Evolutionary conservation across 2,888 invertebrate species (phyloP), one percentile per base, ranked within the genome.

Genomic region (Ophion ventricosus): DNA sequence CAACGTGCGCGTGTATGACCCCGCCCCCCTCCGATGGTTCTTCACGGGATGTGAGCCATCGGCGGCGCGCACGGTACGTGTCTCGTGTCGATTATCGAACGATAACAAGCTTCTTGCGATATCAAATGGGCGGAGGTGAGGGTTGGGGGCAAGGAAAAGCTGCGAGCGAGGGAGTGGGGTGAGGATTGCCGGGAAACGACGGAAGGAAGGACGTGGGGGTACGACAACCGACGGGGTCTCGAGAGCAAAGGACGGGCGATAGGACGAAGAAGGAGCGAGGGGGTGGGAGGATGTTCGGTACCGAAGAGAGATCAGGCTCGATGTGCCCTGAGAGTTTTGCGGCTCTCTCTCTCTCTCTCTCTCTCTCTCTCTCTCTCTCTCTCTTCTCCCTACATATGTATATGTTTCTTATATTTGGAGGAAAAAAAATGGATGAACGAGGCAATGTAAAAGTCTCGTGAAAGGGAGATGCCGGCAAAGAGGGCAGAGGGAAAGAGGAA

Each of bases 71-170:
- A 20, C 63, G 84, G 83, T 90, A 90, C 90, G 90, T 90, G 90
- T 89, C 89, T 88, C 89, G 89, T 88, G 89, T 90, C 90, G 91
- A 91, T 90, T 91, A 91, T 91, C 88, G 89, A 90, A 88, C 88
- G 90, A 90, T 90, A 90, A 90, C 90, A 89, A 90, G 90, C 88
- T 88, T 83, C 80, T 80, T 83, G 86, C 87, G 86, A 88, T 89
- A 89, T 88, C 87, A 85, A 87, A 86, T 85, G 72, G 64, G 82
- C 79, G 73, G 49, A 77, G 73, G 67, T 80, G 83, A 84, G 78
- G n/a, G n/a, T n/a, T 56, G 49, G 23, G 79, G 59, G 20, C 26
- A 66, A 69, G 54, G 59, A 43, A 67, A 23, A 78, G 40, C 11
- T 20, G 64, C 1, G 17, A n/a, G 11, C 2, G 23, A 26, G 5